These are phyloP conservation scores for Platygyra sinensis DNA, from an alignment of 64 coral and sea anemone genomes.

Conservation along the genomic window DNA sequence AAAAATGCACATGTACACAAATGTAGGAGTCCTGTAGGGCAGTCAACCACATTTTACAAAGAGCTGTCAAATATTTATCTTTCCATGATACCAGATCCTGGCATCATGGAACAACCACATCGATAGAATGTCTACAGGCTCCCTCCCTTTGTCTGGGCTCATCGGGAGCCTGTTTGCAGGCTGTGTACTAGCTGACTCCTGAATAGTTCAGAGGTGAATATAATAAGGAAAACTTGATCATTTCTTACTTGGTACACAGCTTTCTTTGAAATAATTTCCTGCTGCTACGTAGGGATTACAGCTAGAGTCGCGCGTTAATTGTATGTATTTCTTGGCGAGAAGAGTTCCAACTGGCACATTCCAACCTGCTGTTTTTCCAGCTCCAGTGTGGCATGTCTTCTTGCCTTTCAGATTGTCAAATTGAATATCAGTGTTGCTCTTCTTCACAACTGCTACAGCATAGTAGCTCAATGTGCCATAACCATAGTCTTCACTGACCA, in stretches of 20 bases:
- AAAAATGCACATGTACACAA: no score
- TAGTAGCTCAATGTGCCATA: constrained; percentile 15
- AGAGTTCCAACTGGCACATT: constrained; percentile 72
- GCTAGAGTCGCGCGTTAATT: not conserved
- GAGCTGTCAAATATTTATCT: no score
- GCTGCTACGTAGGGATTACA: constrained; percentile 47
- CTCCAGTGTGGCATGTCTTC: constrained; percentile 83
- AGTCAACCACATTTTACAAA: no score
- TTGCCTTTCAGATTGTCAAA: constrained; percentile 56
- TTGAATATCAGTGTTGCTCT: not conserved
- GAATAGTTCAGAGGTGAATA: not conserved
- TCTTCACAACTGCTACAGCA: constrained; percentile 65
- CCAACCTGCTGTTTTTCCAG: constrained; percentile 74
- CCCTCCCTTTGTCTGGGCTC: no score
- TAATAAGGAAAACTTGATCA: not conserved
- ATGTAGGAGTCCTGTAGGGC: no score
- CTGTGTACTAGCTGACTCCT: no score
- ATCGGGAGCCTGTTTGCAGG: no score
- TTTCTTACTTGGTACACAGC: constrained; percentile 89
- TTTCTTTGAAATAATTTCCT: constrained; percentile 63
- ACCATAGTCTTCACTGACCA: constrained; percentile 58
- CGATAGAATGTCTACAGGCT: not conserved
- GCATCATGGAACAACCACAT: not conserved
- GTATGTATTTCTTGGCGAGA: not conserved
- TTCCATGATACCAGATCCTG: no score